These are phyloP conservation scores for Solea senegalensis DNA, from an alignment of 2,113 vertebrate species.

Conservation along the genomic window DNA sequence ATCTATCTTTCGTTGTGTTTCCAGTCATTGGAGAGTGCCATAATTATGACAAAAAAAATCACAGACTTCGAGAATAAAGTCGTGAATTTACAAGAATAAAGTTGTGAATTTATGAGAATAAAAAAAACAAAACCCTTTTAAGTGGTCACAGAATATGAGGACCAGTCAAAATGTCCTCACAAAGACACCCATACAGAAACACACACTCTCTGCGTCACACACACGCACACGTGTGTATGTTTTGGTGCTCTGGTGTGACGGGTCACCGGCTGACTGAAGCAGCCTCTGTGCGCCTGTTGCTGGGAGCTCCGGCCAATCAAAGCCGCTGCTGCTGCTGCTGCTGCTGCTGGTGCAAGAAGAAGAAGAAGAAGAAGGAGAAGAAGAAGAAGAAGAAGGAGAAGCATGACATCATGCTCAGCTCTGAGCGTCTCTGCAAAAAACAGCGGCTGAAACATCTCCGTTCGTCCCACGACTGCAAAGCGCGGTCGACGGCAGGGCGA, in stretches of 20 bases:
- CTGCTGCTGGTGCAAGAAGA: constrained; percentile 37
- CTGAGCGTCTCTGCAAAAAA: constrained; percentile 38
- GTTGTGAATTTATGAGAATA: no score
- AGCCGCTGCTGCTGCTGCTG: constrained; percentile 31
- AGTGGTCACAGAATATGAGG: no score
- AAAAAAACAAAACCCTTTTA: no score
- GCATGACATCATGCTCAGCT: constrained; percentile 72
- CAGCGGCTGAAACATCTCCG: constrained; percentile 30
- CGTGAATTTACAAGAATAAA: no score
- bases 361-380: constrained; percentile 41
- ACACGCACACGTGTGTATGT: background rate
- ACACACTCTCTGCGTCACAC: background rate
- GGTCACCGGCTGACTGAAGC: background rate
- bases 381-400: constrained; percentile 53
- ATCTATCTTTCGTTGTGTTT: no score
- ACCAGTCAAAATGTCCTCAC: no score
- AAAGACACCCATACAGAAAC: no score
- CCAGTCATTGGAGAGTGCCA: no score
- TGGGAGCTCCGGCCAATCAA: constrained; percentile 79
- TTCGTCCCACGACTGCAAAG: constrained; percentile 18
- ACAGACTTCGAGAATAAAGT: no score
- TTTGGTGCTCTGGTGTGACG: constrained; percentile 2
- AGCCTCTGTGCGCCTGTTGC: constrained; percentile 72
- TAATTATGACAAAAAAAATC: no score
- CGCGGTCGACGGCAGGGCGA: background rate